Base-by-base conservation (phyloP, 2,888 invertebrate genomes). In the Heliconius hortense region DNA sequence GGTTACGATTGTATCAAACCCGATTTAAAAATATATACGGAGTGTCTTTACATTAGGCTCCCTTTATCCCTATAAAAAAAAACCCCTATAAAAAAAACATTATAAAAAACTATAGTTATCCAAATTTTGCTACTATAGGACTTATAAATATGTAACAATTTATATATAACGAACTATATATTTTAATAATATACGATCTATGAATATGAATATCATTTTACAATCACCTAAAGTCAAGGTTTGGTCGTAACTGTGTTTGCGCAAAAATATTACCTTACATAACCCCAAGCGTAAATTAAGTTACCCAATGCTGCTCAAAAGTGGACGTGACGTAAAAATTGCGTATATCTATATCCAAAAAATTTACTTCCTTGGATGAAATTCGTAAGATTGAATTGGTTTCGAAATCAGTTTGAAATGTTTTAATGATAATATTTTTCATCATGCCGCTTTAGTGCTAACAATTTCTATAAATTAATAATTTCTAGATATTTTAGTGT, bases 251-350 rank as follows among this genome's bases (percentile, higher is more conserved):
- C 39, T 59, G 24, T 43, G 43, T 39, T 71, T 71, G 71, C 60
- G 71, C 26, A 73, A 77, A 72, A 72, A 24, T 69, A 13, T 28
- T 7, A 63, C 15, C 62, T 75, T 77, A 77, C 62, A n/a, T 75
- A 77, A 77, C 28, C 31, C 31, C 64, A 66, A 56, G 26, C 60
- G 70, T 69, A 53, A 69, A 39, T 72, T 24, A 48, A 70, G 74
- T 75, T 73, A 75, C 75, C 74, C 64, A 75, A 77, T 60, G 39
- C 56, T 68, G 24, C 72, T 59, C 73, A 64, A 77, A 77, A 69
- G 69, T 75, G 63, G 64, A 70, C 70, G 59, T 75, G 70, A 73
- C 70, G 72, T 67, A 53, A 70, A 64, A 56, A 72, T 77, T 73
- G 75, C 77, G 75, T 73, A 18, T 18, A 48, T 4, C 48, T 18